Base-by-base conservation (phyloP, 2,888 invertebrate genomes). In the Asteroscopus sphinx region DNA sequence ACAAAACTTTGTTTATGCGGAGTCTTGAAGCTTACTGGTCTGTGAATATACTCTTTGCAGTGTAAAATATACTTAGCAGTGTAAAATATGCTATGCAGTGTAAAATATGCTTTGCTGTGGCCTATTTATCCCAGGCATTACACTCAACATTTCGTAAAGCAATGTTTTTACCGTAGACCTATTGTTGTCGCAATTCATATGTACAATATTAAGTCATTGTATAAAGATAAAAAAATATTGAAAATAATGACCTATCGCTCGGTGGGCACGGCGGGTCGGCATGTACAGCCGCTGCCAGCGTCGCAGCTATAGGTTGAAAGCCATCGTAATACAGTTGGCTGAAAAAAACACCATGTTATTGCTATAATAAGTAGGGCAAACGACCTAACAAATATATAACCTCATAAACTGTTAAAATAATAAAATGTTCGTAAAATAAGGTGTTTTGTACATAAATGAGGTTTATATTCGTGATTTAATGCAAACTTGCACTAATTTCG, bases 311-410 rank as follows among this genome's bases (percentile, higher is more conserved):
- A n/a, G 96, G 96, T 86, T 99, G 98, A 87, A 98, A 97, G 0
- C 99, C 99, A 96, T 99, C 99, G 84, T 99, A 99, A 89, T 98
- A 98, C 48, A 99, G 94, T 89, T 99, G 99, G 80, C 99, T 99
- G 87, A 30, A 68, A 76, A 21, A 35, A 35, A 63, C 35, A 0
- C 8, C n/a, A 36, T 13, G 0, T 13, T 37, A 5, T 0, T 26
- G 0, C n/a, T n/a, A n/a, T n/a, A 5, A 0, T 2, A 26, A n/a
- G 28, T 28, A 9, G 28, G 2, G 28, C 3, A 9, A 28, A 7
- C 4, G 39, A 28, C 40, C 32, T 32, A 9, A 21, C 4, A 11
- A 39, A 52, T 53, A 60, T 39, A 48, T 69, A 71, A 73, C 66
- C 68, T 70, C 39, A 40, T 7, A 26, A 25, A 26, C 0, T 1